Conservation (phyloP, 2,113 vertebrate species). For the Tetrao urogallus region DNA sequence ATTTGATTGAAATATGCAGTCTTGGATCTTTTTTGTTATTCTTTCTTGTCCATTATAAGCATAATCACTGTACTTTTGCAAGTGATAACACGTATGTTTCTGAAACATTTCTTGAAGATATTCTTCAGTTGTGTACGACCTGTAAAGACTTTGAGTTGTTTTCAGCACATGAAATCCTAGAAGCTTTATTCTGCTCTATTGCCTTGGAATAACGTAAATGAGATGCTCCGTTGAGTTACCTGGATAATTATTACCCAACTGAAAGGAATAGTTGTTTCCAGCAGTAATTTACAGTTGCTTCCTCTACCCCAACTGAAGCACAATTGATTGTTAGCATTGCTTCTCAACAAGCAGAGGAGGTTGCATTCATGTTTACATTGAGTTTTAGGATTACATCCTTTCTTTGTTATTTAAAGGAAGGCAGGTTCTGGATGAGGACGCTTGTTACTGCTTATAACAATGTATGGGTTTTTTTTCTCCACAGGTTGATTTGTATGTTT, state of each 20-base stretch:
- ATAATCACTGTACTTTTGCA: background rate
- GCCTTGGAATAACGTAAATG: background rate
- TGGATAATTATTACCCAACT: background rate
- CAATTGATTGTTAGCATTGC: fast-evolving
- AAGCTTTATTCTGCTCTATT: background rate
- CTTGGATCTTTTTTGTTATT: background rate
- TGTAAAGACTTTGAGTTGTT: background rate
- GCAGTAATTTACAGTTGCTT: background rate
- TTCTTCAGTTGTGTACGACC: background rate
- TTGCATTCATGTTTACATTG: fast-evolving
- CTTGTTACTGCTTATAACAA: background rate
- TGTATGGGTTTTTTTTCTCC: background rate
- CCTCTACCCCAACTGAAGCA: background rate
- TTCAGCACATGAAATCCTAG: background rate
- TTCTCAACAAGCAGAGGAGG: background rate
- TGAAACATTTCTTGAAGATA: background rate
- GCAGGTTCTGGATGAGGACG: background rate
- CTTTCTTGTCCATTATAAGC: background rate
- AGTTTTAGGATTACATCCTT: background rate
- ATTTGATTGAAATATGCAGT: background rate
- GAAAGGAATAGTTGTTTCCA: background rate
- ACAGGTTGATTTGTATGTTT: slow-evolving; percentile 96
- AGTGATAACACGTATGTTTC: background rate
- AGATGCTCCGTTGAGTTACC: background rate
- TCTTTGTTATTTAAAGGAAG: background rate